Percentiles rank a stretch among this genome's conserved stretches.
Conservation (phyloP, 2,888 invertebrate genomes). For the Aspidapion aeneum region DNA sequence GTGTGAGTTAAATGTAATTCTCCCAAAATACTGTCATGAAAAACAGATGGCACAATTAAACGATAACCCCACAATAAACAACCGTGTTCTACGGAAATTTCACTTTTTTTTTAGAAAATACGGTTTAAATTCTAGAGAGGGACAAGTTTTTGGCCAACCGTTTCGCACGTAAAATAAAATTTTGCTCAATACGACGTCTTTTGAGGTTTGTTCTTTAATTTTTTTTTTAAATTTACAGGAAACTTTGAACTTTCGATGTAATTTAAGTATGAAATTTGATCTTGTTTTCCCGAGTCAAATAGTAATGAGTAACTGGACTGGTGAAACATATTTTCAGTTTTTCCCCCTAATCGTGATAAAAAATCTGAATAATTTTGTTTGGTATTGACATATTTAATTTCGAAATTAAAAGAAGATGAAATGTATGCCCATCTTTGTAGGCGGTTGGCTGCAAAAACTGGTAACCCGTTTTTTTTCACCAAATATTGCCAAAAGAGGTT, state of each 20-base stretch:
- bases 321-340: not conserved
- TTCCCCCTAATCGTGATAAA: slow-evolving; percentile 8
- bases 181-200: slow-evolving; percentile 16
- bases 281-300: not conserved
- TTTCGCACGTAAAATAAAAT: slow-evolving; percentile 14
- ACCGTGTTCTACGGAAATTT: slow-evolving; percentile 15
- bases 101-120: slow-evolving; percentile 12
- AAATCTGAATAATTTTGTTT: too few species aligned
- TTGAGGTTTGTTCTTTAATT: slow-evolving; percentile 11
- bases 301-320: not conserved
- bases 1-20: slow-evolving; percentile 14
- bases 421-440: slow-evolving; percentile 12
- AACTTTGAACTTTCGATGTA: slow-evolving; percentile 7
- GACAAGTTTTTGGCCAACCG: slow-evolving; percentile 10
- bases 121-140: slow-evolving; percentile 9
- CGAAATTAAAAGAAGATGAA: slow-evolving; percentile 6
- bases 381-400: slow-evolving; percentile 11
- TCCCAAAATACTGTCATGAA: slow-evolving; percentile 10
- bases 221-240: slow-evolving; percentile 12
- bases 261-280: slow-evolving; percentile 14
- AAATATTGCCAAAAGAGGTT: slow-evolving; percentile 31
- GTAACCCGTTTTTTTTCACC: slow-evolving; percentile 12
- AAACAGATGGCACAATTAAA: too few species aligned
- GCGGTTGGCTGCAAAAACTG: slow-evolving; percentile 10
- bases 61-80: too few species aligned